Base-by-base conservation (phyloP, 2,888 invertebrate genomes). In the Megamerina dolium region DNA sequence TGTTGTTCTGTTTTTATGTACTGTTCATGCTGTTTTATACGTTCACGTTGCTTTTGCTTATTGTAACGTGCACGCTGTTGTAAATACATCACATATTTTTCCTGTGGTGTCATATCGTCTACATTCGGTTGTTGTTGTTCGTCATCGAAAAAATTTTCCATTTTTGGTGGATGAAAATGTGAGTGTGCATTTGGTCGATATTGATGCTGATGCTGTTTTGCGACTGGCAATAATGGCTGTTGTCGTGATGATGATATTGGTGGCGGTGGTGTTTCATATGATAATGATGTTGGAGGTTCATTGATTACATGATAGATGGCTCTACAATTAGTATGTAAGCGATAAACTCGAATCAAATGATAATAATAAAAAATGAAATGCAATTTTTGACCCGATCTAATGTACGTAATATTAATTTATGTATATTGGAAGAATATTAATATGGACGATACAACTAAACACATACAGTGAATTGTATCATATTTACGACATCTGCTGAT, bases 41-140 rank as follows among this genome's bases (percentile, higher is more conserved):
- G 55, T 45, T 41, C 47, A n/a, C 42, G 45, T 27, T 49, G 51
- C 38, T 54, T 48, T 13, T 58, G 59, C 33, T 59, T 58, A 40
- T 61, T 59, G 51, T 57, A 54, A 33, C 53, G 51, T 51, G 66
- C 53, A 48, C 68, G 68, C 51, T 70, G 68, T 43, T 66, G 67
- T 52, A 70, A 61, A 56, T 66, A 70, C 41, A 60, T 56, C 43
- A 70, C 67, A 52, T 70, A 69, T 49, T 68, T 68, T 52, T 70
- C 63, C 56, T 70, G 66, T 33, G 70, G 68, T 46, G 70, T 70
- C 54, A 68, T 51, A 42, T 56, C 56, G 20, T 55, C 56, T 43
- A 54, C 50, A 54, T 58, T 58, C 26, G 43, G 50, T 17, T 47
- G 45, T 42, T 49, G 46, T 29, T 20, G 44, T 27, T 46, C 52